These are phyloP conservation scores for Coleophora flavipennella DNA, from an alignment of 2,888 invertebrate genomes.

Conservation along the genomic window DNA sequence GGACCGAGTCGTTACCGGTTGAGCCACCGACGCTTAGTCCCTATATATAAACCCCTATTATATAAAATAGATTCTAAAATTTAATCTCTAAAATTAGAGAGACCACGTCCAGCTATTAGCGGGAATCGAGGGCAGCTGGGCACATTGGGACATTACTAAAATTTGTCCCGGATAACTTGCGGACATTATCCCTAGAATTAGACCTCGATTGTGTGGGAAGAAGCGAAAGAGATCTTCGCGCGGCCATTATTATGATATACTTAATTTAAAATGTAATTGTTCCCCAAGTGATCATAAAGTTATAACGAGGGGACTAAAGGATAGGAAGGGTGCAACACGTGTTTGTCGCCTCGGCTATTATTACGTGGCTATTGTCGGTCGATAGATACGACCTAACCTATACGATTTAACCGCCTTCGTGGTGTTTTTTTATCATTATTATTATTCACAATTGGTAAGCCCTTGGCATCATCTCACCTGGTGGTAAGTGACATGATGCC, in stretches of 20 bases:
- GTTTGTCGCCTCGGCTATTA: slow-evolving; percentile 25
- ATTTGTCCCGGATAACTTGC: slow-evolving; percentile 37
- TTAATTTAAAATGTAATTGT: slow-evolving; percentile 65
- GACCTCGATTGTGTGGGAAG: slow-evolving; percentile 36
- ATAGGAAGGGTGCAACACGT: slow-evolving; percentile 57
- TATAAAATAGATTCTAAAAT: too few species aligned
- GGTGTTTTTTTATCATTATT: too few species aligned
- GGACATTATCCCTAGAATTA: slow-evolving; percentile 42
- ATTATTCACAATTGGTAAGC: too few species aligned
- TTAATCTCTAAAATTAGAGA: not conserved
- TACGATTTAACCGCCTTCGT: too few species aligned
- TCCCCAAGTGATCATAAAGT: slow-evolving; percentile 34
- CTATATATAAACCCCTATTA: too few species aligned
- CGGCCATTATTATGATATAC: slow-evolving; percentile 35
- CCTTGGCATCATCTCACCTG: too few species aligned
- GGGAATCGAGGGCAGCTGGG: slow-evolving; percentile 46
- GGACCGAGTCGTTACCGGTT: too few species aligned
- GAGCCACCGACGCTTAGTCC: too few species aligned
- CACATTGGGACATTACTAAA: slow-evolving; percentile 32
- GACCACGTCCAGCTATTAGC: slow-evolving; percentile 39
- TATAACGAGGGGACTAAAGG: slow-evolving; percentile 50
- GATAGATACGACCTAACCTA: not conserved
- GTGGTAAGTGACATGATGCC: too few species aligned
- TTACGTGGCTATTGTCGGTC: slow-evolving; percentile 16
- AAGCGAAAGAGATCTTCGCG: slow-evolving; percentile 14